Conservation (phyloP, 1,140 invertebrate genomes). For the Theocolax elegans region DNA sequence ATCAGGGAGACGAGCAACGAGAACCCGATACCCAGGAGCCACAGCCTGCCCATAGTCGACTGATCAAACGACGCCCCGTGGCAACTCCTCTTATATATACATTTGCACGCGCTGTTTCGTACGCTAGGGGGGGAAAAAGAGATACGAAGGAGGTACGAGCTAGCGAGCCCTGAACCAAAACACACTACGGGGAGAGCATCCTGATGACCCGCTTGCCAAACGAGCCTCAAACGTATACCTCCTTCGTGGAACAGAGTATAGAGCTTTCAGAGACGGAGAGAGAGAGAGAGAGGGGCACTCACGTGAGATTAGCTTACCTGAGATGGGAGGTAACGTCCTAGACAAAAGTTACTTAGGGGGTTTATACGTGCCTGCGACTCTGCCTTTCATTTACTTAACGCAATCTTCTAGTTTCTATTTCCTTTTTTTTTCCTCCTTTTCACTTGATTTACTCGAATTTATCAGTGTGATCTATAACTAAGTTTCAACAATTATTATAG, state of each 20-base stretch:
- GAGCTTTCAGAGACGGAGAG: too few relatives aligned
- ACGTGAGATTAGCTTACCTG: too few relatives aligned
- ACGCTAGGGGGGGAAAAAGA: slow-evolving; percentile 32
- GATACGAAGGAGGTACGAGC: slow-evolving; percentile 26
- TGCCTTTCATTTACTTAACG: too few relatives aligned
- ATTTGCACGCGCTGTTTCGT: slow-evolving; percentile 63
- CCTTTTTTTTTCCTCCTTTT: too few relatives aligned
- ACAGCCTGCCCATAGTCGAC: slow-evolving; percentile 48
- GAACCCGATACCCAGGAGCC: slow-evolving; percentile 30
- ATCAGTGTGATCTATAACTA: too few relatives aligned
- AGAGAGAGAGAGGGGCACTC: too few relatives aligned
- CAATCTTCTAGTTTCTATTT: too few relatives aligned
- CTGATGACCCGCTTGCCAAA: slow-evolving; percentile 64
- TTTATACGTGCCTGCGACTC: too few relatives aligned
- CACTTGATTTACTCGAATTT: too few relatives aligned
- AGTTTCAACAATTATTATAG: too few relatives aligned
- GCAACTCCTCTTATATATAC: slow-evolving; percentile 56
- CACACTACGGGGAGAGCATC: slow-evolving; percentile 64
- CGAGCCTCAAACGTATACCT: slow-evolving; percentile 51
- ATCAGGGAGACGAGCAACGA: slow-evolving; percentile 29
- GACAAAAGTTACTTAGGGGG: too few relatives aligned
- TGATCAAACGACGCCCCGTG: slow-evolving; percentile 52
- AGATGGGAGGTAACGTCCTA: too few relatives aligned
- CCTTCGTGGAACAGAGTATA: not conserved
- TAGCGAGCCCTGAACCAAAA: slow-evolving; percentile 59